A percentile compares a stretch with the other conserved stretches of the same genome.
phyloP scores from a whole-genome alignment of 2,888 invertebrate genomes.

The Pandemis corylana region DNA sequence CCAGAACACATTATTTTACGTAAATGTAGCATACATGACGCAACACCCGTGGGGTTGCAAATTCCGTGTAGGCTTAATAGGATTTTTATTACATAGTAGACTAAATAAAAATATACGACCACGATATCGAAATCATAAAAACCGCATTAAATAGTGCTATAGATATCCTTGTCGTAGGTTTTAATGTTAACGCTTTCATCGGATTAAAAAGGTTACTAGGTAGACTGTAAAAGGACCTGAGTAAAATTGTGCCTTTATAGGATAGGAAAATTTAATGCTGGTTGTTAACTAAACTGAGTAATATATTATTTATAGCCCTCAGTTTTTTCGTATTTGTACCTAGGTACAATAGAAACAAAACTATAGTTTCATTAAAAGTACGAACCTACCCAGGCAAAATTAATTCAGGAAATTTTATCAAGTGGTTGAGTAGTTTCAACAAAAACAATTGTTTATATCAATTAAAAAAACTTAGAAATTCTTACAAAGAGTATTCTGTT shows the following conservation, averaged over 20 bases:
- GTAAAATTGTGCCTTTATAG: neutral
- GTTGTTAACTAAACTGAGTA: too few relatives aligned
- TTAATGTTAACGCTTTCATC: neutral
- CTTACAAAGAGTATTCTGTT: too few relatives aligned
- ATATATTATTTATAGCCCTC: too few relatives aligned
- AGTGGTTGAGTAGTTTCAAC: too few relatives aligned
- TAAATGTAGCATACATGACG: slow-evolving; percentile 39
- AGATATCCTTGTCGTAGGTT: slow-evolving; percentile 15
- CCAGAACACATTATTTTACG: slow-evolving; percentile 42
- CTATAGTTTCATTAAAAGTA: neutral
- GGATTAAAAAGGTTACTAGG: slow-evolving; percentile 3
- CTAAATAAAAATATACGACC: slow-evolving; percentile 41
- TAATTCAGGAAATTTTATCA: too few relatives aligned
- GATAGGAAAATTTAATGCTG: neutral
- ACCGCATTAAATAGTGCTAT: slow-evolving; percentile 30
- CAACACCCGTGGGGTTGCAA: slow-evolving; percentile 39
- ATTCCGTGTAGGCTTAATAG: slow-evolving; percentile 41
- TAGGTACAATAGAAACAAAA: neutral
- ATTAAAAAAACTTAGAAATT: too few relatives aligned
- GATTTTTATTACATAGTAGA: slow-evolving; percentile 40
- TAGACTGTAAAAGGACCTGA: neutral
- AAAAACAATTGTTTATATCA: too few relatives aligned
- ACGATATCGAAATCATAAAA: slow-evolving; percentile 40
- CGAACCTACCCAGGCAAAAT: too few relatives aligned
- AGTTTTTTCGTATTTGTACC: too few relatives aligned